Conservation (phyloP, 2,797 vertebrate genomes). For the Lagothrix lagotricha region DNA sequence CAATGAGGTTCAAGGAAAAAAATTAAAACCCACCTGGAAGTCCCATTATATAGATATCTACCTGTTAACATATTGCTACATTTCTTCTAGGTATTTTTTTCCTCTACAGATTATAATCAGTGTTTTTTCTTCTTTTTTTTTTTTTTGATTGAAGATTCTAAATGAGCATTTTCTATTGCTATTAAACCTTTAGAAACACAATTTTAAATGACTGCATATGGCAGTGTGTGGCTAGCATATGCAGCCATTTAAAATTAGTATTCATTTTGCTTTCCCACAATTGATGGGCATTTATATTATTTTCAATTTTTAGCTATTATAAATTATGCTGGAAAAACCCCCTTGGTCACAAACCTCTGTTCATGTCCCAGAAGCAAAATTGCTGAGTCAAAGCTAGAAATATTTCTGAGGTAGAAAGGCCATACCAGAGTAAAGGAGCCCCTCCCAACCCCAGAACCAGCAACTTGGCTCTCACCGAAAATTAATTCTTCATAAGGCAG, state of each 20-base stretch:
- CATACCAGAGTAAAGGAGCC: neutral
- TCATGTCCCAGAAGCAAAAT: slow-evolving; percentile 16
- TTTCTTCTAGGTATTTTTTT: neutral
- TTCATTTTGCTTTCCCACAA: neutral
- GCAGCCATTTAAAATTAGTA: neutral
- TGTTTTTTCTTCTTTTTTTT: neutral
- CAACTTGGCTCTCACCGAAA: neutral
- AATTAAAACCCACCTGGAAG: neutral
- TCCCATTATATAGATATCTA: neutral
- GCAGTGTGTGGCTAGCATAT: neutral
- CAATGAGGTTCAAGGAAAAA: neutral
- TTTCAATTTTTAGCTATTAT: slow-evolving; percentile 39
- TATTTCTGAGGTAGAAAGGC: neutral
- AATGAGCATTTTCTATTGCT: neutral
- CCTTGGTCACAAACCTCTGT: neutral
- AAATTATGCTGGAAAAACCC: slow-evolving; percentile 6
- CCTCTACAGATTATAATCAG: neutral
- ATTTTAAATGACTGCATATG: neutral
- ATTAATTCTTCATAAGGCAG: neutral
- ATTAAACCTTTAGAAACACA: slow-evolving; percentile 26
- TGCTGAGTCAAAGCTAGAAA: slow-evolving; percentile 26
- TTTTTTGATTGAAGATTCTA: neutral
- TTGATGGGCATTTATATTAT: neutral
- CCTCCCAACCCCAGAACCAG: neutral
- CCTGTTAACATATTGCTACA: neutral